Percentiles rank a stretch among this genome's conserved stretches.
These are phyloP conservation scores for Scaptomyza tumidula DNA, from an alignment of 2,888 invertebrate species.

Conservation along the genomic window DNA sequence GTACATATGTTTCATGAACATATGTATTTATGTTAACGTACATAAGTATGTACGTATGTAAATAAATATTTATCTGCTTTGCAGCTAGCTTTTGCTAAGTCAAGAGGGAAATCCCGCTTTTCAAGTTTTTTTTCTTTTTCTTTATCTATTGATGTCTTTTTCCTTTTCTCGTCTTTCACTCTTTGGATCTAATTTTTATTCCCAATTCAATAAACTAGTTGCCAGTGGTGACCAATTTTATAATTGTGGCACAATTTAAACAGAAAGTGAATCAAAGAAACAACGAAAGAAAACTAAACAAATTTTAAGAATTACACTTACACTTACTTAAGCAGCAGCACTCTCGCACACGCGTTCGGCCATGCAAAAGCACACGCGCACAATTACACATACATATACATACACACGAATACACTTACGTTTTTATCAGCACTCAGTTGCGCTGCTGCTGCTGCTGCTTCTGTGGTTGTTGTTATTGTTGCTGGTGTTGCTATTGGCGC, in stretches of 20 bases:
- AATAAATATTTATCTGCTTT: no score
- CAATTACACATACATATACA: constrained; percentile 2
- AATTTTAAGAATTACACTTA: constrained; percentile 37
- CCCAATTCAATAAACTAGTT: constrained; percentile 1
- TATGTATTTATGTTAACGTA: no score
- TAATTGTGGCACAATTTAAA: constrained; percentile 22
- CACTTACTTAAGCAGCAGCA: constrained; percentile 9
- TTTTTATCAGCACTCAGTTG: constrained; percentile 68
- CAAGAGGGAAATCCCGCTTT: no score
- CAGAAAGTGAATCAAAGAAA: constrained; percentile 46
- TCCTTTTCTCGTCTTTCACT: no score
- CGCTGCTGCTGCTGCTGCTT: constrained; percentile 24
- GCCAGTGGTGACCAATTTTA: constrained; percentile 18
- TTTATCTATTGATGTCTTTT: no score
- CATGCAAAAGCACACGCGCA: constrained; percentile 16
- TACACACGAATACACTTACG: constrained; percentile 55
- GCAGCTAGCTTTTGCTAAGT: no score
- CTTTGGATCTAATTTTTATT: not conserved
- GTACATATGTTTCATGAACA: no score
- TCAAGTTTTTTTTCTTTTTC: no score
- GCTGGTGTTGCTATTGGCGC: constrained; percentile 36
- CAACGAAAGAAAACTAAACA: constrained; percentile 19
- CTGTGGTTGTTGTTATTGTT: constrained; percentile 23
- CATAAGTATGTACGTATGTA: no score
- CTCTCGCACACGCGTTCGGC: constrained; percentile 4